Percentiles rank a stretch among this genome's conserved stretches.
Conservation (phyloP, 2,797 vertebrate genomes). For the Myotis daubentonii region DNA sequence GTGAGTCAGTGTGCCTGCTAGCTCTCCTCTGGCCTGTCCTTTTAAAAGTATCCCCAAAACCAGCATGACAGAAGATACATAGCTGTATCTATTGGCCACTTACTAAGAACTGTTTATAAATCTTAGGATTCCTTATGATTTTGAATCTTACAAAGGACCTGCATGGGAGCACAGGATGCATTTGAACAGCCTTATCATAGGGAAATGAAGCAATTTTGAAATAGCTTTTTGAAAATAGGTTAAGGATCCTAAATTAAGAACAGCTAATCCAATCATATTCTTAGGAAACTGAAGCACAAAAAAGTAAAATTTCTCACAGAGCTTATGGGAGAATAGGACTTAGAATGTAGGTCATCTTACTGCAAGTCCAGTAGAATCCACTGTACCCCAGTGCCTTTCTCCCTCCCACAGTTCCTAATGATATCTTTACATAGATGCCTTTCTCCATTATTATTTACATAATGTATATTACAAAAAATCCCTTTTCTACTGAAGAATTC, state of each 20-base stretch:
- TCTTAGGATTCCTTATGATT: not conserved
- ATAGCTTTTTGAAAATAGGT: slow-evolving; percentile 49
- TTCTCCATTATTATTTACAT: not conserved
- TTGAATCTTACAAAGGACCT: not conserved
- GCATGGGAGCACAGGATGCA: slow-evolving; percentile 13
- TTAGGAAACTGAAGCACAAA: slow-evolving; percentile 17
- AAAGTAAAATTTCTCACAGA: slow-evolving; percentile 24
- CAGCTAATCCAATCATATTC: slow-evolving; percentile 11
- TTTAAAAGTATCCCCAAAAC: slow-evolving; percentile 48
- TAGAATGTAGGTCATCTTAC: slow-evolving; percentile 41
- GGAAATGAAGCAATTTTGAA: slow-evolving; percentile 48
- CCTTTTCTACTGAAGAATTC: not conserved
- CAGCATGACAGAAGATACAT: not conserved
- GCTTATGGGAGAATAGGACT: slow-evolving; percentile 1
- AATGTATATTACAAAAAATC: not conserved
- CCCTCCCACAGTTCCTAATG: not conserved
- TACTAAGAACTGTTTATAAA: slow-evolving; percentile 2
- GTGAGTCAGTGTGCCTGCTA: not conserved
- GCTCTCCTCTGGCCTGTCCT: not conserved
- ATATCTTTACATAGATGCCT: not conserved
- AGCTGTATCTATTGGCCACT: not conserved
- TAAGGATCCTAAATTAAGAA: slow-evolving; percentile 54
- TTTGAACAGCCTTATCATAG: not conserved
- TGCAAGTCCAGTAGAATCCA: not conserved
- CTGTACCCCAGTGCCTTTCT: not conserved